Conservation (phyloP, 2,113 vertebrate species). For the Panthera tigris region DNA sequence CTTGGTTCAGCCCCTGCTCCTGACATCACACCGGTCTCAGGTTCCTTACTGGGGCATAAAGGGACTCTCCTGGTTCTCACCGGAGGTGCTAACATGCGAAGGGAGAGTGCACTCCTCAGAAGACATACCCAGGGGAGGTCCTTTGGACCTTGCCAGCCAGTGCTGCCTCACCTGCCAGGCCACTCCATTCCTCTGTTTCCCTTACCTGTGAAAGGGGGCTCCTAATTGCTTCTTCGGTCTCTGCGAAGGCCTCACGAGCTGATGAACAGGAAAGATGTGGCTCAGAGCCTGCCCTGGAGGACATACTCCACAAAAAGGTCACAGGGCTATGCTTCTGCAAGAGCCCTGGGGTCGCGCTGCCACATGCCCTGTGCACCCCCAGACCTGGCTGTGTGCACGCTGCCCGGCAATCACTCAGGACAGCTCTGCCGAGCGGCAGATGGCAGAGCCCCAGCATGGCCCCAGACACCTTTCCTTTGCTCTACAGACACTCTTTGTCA, state of each 20-base stretch:
- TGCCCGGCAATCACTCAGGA: background rate
- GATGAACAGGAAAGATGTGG: background rate
- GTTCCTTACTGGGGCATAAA: background rate
- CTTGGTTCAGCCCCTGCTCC: background rate
- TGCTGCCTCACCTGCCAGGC: background rate
- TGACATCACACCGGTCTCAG: background rate
- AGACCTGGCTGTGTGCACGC: background rate
- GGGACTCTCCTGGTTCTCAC: background rate
- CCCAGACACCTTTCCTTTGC: constrained; percentile 7
- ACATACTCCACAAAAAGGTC: background rate
- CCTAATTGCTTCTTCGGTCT: background rate
- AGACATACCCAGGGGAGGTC: background rate
- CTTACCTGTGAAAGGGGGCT: background rate
- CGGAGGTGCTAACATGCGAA: background rate
- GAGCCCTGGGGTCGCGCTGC: background rate
- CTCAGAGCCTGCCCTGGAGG: background rate
- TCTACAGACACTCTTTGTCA: constrained; percentile 46
- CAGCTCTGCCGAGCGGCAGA: constrained; percentile 34
- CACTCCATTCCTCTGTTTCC: background rate
- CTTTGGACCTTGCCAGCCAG: background rate
- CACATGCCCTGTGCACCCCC: fast-evolving
- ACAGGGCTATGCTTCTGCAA: fast-evolving
- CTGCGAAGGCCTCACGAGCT: background rate
- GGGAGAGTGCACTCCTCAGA: background rate
- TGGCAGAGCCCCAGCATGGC: background rate